Evolutionary conservation across 1,140 invertebrate species (phyloP), one percentile per base, ranked within the genome.

Genomic region (Papilio xuthus): DNA sequence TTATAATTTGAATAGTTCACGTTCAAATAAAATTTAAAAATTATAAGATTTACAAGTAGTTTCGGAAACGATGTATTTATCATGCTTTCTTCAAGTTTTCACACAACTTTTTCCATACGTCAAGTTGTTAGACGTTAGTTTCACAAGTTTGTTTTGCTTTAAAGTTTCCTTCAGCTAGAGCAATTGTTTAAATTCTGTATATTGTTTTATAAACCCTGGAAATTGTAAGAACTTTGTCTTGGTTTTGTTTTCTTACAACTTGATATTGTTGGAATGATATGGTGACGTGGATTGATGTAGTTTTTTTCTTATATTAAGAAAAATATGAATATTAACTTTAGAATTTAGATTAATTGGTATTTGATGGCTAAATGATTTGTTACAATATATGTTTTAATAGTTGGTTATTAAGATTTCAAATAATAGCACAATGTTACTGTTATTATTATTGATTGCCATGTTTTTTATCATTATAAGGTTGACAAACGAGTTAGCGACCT

Each of bases 21-120:
- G 20, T 23, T 60, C 53, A 20, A n/a, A 63, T 63, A 12, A 23
- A 63, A 63, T 6, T 26, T 63, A 26, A 63, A n/a, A 63, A 72
- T 47, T 42, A 41, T 23, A 47, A n/a, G 69, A 71, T 44, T 44
- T 72, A 72, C 44, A 42, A 20, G 20, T 42, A 72, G 41, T 23
- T 72, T 42, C 70, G 20, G 20, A 23, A 23, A 10, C n/a, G 42
- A 13, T n/a, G 71, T 73, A 73, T 73, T 73, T 73, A 73, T 47
- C 71, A 73, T 44, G 71, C 71, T 73, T 73, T 73, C 71, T 47
- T 44, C 71, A 42, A 73, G 71, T 47, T 73, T 28, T 47, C 42
- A 26, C n/a, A 20, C 18, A 73, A 73, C 71, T 73, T 73, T 73
- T 73, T 73, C 71, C 71, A 73, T 73, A 73, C 42, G 71, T 73